Evolutionary conservation across 2,113 vertebrate species (phyloP).

Genomic region (Odontesthes bonariensis): DNA sequence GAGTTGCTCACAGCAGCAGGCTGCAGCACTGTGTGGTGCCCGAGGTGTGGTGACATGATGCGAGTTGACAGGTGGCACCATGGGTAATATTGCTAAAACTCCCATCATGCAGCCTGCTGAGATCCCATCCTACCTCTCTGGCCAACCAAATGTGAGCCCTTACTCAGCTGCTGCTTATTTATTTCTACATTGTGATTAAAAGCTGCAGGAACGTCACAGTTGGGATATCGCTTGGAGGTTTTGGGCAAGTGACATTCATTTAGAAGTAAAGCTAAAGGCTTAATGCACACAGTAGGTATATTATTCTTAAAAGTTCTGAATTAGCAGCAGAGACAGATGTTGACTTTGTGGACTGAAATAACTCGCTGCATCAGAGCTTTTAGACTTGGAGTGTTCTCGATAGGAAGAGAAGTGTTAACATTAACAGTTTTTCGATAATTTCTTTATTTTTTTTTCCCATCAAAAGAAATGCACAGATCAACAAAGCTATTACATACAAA

Average conservation of each 20-base stretch:
- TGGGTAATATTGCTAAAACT: slow-evolving; percentile 68
- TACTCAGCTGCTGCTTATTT: slow-evolving; percentile 8
- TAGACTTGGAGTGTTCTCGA: no score
- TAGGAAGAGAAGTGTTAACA: neutral
- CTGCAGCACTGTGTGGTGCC: slow-evolving; percentile 67
- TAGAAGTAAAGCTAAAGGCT: slow-evolving; percentile 19
- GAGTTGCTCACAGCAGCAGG: slow-evolving; percentile 63
- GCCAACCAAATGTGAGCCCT: slow-evolving; percentile 25
- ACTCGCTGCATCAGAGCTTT: slow-evolving; percentile 4
- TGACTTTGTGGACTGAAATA: slow-evolving; percentile 14
- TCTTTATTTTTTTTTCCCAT: slow-evolving; percentile 85
- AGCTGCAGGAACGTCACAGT: slow-evolving; percentile 21
- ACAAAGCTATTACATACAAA: slow-evolving; percentile 92
- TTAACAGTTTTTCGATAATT: slow-evolving; percentile 87
- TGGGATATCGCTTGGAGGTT: slow-evolving; percentile 23
- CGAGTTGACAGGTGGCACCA: slow-evolving; percentile 69
- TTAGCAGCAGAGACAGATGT: slow-evolving; percentile 16
- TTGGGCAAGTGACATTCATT: neutral
- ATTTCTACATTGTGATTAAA: slow-evolving; percentile 30
- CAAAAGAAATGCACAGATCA: slow-evolving; percentile 87
- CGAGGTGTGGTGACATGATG: slow-evolving; percentile 73
- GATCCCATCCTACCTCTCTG: slow-evolving; percentile 33
- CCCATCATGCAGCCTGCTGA: slow-evolving; percentile 59
- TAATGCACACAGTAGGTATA: slow-evolving; percentile 17
- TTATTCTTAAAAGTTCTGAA: slow-evolving; percentile 37